phyloP scores from a whole-genome alignment of 2,888 invertebrate genomes.

The Drosophila histrio region DNA sequence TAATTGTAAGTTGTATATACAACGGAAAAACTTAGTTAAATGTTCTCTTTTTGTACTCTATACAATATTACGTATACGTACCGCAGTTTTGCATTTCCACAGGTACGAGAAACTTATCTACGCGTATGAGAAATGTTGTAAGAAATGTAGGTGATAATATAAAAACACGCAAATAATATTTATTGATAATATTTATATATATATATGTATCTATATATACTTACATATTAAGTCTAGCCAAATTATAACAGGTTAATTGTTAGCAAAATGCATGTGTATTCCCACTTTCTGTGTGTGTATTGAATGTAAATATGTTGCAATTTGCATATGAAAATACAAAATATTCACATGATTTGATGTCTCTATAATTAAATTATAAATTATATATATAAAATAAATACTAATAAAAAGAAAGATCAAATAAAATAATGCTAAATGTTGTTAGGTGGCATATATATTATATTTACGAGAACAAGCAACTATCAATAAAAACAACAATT shows the following conservation, averaged over 20 bases:
- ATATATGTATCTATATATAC: not conserved
- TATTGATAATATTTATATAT: slow-evolving; percentile 12
- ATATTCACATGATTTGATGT: slow-evolving; percentile 33
- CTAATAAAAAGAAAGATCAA: slow-evolving; percentile 3
- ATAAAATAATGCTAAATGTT: slow-evolving; percentile 53
- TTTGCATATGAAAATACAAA: slow-evolving; percentile 26
- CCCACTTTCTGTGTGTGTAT: slow-evolving; percentile 51
- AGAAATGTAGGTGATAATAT: slow-evolving; percentile 37
- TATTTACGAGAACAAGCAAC: slow-evolving; percentile 43
- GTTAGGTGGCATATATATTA: slow-evolving; percentile 46
- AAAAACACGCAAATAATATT: slow-evolving; percentile 39
- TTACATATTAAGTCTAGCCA: slow-evolving; percentile 68
- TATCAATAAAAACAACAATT: slow-evolving; percentile 42
- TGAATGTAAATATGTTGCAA: slow-evolving; percentile 44
- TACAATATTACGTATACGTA: slow-evolving; percentile 15
- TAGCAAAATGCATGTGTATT: slow-evolving; percentile 48
- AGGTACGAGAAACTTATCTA: slow-evolving; percentile 1
- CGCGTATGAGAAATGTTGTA: not conserved
- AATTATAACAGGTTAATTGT: slow-evolving; percentile 59
- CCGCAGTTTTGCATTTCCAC: slow-evolving; percentile 50
- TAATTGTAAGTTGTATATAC: slow-evolving; percentile 48
- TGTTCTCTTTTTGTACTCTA: slow-evolving; percentile 38
- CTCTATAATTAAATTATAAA: slow-evolving; percentile 14
- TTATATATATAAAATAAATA: slow-evolving; percentile 10
- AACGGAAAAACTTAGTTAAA: slow-evolving; percentile 14